phyloP scores from a whole-genome alignment of 2,888 invertebrate species.

The Acleris sparsana region DNA sequence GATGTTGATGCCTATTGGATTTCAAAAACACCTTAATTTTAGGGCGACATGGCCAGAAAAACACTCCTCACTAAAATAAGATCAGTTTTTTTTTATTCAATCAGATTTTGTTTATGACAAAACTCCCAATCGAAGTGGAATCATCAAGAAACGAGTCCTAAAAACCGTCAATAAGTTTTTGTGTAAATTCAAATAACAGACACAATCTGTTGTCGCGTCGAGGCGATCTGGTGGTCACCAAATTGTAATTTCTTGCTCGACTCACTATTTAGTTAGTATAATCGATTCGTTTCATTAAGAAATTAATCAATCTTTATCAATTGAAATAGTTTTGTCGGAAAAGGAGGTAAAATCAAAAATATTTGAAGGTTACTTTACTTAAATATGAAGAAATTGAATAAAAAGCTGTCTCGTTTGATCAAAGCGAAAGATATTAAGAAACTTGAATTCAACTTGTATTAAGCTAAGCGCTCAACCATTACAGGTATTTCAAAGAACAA shows the following conservation, averaged over 20 bases:
- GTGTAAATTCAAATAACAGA: constrained; percentile 44
- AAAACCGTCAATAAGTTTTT: constrained; percentile 43
- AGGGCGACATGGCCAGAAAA: neutral
- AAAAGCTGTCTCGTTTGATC: constrained; percentile 23
- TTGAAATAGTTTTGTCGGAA: constrained; percentile 43
- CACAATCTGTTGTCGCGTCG: constrained; percentile 48
- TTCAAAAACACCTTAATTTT: constrained; percentile 3
- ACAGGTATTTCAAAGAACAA: constrained; percentile 82
- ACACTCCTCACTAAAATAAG: neutral
- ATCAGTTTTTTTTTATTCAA: neutral
- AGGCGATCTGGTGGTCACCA: constrained; percentile 44
- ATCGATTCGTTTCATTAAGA: constrained; percentile 57
- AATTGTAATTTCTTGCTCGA: constrained; percentile 56
- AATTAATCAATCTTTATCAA: constrained; percentile 49
- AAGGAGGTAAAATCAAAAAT: constrained; percentile 12
- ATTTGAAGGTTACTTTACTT: neutral
- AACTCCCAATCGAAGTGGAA: too few species aligned
- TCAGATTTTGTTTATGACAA: neutral
- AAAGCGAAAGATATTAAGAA: constrained; percentile 47
- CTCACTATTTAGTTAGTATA: constrained; percentile 57
- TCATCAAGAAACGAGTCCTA: too few species aligned
- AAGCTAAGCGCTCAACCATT: constrained; percentile 76
- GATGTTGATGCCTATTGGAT: constrained; percentile 4
- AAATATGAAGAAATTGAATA: constrained; percentile 29
- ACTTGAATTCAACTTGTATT: constrained; percentile 71